These are phyloP conservation scores for Lacerta bilineata DNA, from an alignment of 2,797 vertebrate species.

Conservation along the genomic window DNA sequence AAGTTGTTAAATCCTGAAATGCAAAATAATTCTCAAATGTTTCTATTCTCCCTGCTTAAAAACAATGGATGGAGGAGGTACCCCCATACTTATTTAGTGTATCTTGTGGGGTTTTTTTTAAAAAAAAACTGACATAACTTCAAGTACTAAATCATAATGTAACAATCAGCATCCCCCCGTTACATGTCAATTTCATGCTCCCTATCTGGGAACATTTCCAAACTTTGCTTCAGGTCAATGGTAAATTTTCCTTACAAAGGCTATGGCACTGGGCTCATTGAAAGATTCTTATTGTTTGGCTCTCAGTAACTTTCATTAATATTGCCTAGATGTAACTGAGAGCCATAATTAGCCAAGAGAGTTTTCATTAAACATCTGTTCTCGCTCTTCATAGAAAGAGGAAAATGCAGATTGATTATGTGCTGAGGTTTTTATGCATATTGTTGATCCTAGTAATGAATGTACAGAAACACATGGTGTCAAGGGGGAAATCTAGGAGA, in stretches of 20 bases:
- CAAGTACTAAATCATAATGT: neutral
- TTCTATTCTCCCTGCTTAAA: neutral
- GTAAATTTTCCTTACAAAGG: neutral
- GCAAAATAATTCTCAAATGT: neutral
- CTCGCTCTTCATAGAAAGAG: neutral
- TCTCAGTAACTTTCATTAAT: constrained; percentile 1
- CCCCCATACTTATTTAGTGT: neutral
- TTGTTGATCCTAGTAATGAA: constrained; percentile 16
- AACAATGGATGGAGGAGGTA: neutral
- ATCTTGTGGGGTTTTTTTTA: neutral
- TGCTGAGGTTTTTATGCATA: constrained; percentile 20
- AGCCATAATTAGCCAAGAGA: constrained; percentile 12
- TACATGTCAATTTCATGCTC: neutral
- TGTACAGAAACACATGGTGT: neutral
- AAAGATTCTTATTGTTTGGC: constrained; percentile 9
- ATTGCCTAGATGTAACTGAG: constrained; percentile 5
- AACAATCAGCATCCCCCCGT: neutral
- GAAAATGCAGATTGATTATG: neutral
- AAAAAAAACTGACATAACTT: neutral
- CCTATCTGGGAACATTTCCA: neutral
- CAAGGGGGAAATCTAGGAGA: neutral
- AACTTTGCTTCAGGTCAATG: neutral
- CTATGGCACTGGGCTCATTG: constrained; percentile 2
- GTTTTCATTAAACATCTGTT: constrained; percentile 32
- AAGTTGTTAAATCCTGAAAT: neutral